phyloP scores from a whole-genome alignment of 2,113 vertebrate species.

The Pipa parva region DNA sequence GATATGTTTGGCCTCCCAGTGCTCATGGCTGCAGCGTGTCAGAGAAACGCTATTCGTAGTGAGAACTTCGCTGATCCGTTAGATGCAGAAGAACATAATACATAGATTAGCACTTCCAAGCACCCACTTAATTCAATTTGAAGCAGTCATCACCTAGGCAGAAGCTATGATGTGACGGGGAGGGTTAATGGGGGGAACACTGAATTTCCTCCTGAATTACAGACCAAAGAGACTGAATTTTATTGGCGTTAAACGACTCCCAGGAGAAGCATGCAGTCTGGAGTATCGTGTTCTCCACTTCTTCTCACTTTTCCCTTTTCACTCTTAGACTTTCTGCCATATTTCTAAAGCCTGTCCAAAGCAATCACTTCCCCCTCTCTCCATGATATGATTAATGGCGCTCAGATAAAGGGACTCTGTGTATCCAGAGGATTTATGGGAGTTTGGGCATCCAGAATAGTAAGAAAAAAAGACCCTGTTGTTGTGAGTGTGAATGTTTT shows the following conservation, averaged over 20 bases:
- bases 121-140: neutral
- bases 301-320: neutral
- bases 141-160: neutral
- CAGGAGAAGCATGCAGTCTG: neutral
- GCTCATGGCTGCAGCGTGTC: too few relatives aligned
- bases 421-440: constrained; percentile 6
- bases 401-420: constrained; percentile 5
- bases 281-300: neutral
- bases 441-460: constrained; percentile 74
- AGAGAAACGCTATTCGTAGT: constrained; percentile 45
- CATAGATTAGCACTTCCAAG: neutral
- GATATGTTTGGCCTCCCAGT: too few relatives aligned
- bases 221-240: constrained; percentile 8
- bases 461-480: constrained; percentile 64
- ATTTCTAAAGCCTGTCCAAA: constrained; percentile 4
- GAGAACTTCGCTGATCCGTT: constrained; percentile 45
- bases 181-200: constrained; percentile 5
- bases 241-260: constrained; percentile 14
- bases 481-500: constrained; percentile 77
- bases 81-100: neutral
- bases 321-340: constrained; percentile 3
- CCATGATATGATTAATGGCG: constrained; percentile 4
- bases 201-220: constrained; percentile 3
- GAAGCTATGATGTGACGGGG: neutral
- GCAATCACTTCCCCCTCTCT: neutral